These are phyloP conservation scores for Apis cerana DNA, from an alignment of 1,140 invertebrate genomes.

Conservation along the genomic window DNA sequence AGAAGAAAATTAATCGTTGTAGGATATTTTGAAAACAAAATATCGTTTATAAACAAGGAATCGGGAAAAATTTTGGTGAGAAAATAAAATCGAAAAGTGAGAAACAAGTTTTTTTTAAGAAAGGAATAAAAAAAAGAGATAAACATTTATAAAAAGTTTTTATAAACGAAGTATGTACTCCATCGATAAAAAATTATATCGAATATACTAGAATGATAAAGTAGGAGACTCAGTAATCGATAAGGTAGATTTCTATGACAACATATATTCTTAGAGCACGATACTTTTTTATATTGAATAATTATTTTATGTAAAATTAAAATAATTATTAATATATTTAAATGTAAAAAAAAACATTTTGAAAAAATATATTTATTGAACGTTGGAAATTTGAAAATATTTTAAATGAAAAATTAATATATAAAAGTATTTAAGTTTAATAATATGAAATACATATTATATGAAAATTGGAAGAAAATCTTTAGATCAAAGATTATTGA, in stretches of 20 bases:
- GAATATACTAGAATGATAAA: slow-evolving; percentile 14
- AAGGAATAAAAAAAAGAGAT: background rate
- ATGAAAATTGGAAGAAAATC: no score
- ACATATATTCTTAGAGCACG: background rate
- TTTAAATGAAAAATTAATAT: no score
- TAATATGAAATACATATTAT: no score
- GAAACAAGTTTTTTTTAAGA: background rate
- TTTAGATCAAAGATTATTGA: no score
- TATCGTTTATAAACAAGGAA: no score
- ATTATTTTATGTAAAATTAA: background rate
- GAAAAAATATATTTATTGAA: no score
- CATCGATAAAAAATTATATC: background rate
- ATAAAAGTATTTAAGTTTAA: no score
- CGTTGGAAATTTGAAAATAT: no score
- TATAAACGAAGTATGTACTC: slow-evolving; percentile 34
- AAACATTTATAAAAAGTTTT: background rate
- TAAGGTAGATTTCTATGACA: slow-evolving; percentile 7
- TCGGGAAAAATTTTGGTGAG: background rate
- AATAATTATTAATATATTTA: no score
- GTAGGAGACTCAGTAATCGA: background rate
- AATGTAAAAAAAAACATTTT: background rate
- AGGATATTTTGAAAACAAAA: no score
- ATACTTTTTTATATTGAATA: background rate
- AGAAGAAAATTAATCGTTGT: background rate
- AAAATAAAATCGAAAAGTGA: background rate